A percentile compares a stretch with the other conserved stretches of the same genome.
phyloP scores from a whole-genome alignment of 2,888 invertebrate species.

The Byasa hedistus region DNA sequence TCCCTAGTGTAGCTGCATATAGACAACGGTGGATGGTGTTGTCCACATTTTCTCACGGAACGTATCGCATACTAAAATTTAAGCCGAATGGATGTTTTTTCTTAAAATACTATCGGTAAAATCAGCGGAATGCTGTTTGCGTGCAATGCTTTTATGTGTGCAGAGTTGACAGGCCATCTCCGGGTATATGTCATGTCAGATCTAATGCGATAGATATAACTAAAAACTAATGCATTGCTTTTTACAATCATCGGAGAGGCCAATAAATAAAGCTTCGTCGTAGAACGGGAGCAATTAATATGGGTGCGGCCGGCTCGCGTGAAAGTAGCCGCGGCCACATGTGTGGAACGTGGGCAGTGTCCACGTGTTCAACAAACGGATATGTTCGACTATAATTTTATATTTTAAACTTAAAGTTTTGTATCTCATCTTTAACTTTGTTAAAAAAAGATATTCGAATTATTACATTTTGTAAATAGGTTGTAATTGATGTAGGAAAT shows the following conservation, averaged over 20 bases:
- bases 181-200: conserved; percentile 71
- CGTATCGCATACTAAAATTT: conserved; percentile 28
- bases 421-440: too few species aligned
- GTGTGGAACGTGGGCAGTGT: conserved; percentile 48
- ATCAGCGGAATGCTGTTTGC: conserved; percentile 37
- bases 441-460: too few species aligned
- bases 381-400: background rate
- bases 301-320: conserved; percentile 74
- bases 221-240: conserved; percentile 76
- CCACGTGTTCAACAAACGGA: conserved; percentile 37
- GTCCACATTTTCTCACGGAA: conserved; percentile 63
- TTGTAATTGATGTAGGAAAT: too few species aligned
- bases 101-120: conserved; percentile 53
- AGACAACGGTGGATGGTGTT: conserved; percentile 59
- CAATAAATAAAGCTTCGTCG: conserved; percentile 78
- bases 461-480: too few species aligned
- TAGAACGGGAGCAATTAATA: conserved; percentile 80
- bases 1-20: conserved; percentile 61
- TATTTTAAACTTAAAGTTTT: background rate
- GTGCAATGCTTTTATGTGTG: conserved; percentile 4
- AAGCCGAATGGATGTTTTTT: conserved; percentile 34
- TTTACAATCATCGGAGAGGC: conserved; percentile 74
- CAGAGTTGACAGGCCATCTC: conserved; percentile 31
- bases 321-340: conserved; percentile 72
- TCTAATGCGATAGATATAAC: conserved; percentile 71